Evolutionary conservation across 2,797 vertebrate species (phyloP).

Genomic region (Chloroceryle inda): DNA sequence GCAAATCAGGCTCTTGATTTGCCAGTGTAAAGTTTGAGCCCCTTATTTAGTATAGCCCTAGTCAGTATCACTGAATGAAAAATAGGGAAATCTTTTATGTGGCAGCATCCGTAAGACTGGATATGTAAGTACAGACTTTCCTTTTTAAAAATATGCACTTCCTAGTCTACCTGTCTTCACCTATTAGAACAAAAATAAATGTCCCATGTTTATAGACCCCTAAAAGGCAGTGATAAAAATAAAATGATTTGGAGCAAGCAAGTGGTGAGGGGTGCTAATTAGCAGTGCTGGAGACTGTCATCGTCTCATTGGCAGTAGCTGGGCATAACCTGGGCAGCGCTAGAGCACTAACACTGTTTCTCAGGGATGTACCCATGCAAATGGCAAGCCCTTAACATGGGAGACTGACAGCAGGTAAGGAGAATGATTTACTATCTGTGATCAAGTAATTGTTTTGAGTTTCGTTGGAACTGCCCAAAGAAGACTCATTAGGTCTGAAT

Average conservation of each 20-base stretch:
- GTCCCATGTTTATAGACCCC: background rate
- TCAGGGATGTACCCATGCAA: background rate
- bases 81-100: background rate
- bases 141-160: background rate
- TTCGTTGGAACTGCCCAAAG: background rate
- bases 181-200: background rate
- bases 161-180: background rate
- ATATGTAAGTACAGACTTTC: background rate
- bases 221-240: background rate
- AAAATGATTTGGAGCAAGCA: background rate
- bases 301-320: background rate
- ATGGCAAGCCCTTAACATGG: background rate
- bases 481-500: background rate
- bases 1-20: background rate
- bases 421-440: background rate
- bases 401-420: background rate
- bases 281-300: background rate
- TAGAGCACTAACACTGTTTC: background rate
- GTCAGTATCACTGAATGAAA: background rate
- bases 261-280: background rate
- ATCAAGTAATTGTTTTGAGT: background rate
- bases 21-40: background rate
- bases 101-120: background rate
- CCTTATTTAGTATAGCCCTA: background rate
- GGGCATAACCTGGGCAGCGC: background rate